Base-by-base conservation (phyloP, 1,140 invertebrate species). In the Drosophila pachea region DNA sequence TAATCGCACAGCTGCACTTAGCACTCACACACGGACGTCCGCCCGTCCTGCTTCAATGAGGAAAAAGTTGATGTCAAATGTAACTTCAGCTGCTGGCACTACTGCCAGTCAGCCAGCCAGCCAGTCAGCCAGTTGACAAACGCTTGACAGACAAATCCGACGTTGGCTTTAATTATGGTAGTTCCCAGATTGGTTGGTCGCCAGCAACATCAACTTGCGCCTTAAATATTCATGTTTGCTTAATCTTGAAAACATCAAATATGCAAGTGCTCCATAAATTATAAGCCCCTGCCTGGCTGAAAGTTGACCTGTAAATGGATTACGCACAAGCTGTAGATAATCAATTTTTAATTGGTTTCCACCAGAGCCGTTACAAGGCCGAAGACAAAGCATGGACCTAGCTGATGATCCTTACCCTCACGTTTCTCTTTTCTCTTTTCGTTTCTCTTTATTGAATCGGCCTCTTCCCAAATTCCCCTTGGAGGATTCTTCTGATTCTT, bases 1-100 rank as follows among this genome's bases (percentile, higher is more conserved):
- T 86, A 86, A 86, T 86, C 77, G 73, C 79, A 71, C 76, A 84
- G 76, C 79, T 84, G 79, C 79, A 84, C 74, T 78, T 84, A 68
- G 61, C 73, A 63, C 53, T 43, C 65, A 55, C 43, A 6, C 22
- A 50, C 9, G 31, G 31, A 48, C 35, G 22, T 11, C 40, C 22
- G 16, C 11, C 4, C n/a, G 8, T 2, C 29, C 36, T 33, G 12
- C 52, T 8, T 6, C 33, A 58, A 43, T 35, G 42, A 12, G 47
- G 29, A 33, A 22, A 22, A 56, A 12, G 40, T 50, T 67, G 38
- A 36, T 70, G 68, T 49, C 56, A 8, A 32, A 43, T 42, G 29
- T 55, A 12, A 9, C 40, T 43, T 42, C 31, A 50, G n/a, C 48
- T 33, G 48, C 32, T 29, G 54, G n/a, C n/a, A n/a, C 7, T 32